Percentiles rank a stretch among this genome's conserved stretches.
Evolutionary conservation across 2,888 invertebrate species (phyloP).

Genomic region (Aleiodes testaceus): DNA sequence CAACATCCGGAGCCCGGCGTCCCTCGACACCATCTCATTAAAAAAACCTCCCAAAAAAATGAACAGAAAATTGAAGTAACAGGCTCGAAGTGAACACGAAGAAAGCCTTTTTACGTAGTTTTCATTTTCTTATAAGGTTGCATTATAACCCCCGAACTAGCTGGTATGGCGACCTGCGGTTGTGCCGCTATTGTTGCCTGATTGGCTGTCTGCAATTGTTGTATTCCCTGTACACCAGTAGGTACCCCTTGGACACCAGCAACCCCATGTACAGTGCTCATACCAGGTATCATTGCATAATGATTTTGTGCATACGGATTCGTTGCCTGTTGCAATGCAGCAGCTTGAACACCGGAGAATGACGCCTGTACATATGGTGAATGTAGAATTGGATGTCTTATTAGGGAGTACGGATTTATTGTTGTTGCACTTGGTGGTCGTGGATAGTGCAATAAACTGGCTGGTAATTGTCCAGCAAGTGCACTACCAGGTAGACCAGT

Average conservation of each 20-base stretch:
- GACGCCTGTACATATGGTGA: constrained; percentile 65
- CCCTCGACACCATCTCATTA: background rate
- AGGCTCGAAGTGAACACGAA: background rate
- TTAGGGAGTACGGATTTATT: constrained; percentile 74
- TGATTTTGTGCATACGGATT: constrained; percentile 68
- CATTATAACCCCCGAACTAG: constrained; percentile 75
- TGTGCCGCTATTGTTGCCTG: constrained; percentile 71
- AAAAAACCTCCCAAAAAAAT: background rate
- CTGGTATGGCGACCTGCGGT: constrained; percentile 73
- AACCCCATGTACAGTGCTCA: constrained; percentile 64
- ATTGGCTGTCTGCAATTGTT: constrained; percentile 64
- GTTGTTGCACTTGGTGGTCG: constrained; percentile 64
- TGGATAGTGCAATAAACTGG: constrained; percentile 68
- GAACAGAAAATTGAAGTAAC: background rate
- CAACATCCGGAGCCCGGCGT: too few species aligned
- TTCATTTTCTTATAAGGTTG: constrained; percentile 95
- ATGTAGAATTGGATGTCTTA: constrained; percentile 68
- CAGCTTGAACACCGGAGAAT: constrained; percentile 58
- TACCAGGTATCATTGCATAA: constrained; percentile 65
- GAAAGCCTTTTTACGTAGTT: constrained; percentile 79
- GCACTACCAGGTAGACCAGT: constrained; percentile 58
- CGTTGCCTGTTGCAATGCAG: constrained; percentile 59
- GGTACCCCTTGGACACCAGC: constrained; percentile 73
- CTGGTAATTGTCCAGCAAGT: constrained; percentile 64
- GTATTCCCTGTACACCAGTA: constrained; percentile 66